Percentiles rank a stretch among this genome's conserved stretches.
These are phyloP conservation scores for Ophion slaviceki DNA, from an alignment of 2,888 invertebrate species.

Conservation along the genomic window DNA sequence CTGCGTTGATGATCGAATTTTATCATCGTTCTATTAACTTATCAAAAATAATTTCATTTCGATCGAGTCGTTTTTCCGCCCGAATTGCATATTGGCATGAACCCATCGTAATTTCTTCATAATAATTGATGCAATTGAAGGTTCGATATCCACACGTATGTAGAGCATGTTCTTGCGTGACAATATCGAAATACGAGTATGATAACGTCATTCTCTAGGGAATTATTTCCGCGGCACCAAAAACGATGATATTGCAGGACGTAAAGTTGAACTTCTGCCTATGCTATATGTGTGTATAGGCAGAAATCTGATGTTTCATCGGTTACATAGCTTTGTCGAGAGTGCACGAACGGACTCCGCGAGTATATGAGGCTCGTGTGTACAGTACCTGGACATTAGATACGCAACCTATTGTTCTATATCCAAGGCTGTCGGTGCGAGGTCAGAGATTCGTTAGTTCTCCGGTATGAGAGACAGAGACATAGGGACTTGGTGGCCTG, in stretches of 20 bases:
- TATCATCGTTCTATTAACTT: no score
- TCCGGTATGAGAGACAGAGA: slow-evolving; percentile 11
- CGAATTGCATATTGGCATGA: neutral
- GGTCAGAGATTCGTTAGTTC: slow-evolving; percentile 66
- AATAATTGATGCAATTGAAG: neutral
- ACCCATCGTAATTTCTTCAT: neutral
- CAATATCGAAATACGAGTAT: slow-evolving; percentile 23
- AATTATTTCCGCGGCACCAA: no score
- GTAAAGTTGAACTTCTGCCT: neutral
- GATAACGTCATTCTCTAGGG: slow-evolving; percentile 53
- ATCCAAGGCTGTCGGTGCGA: slow-evolving; percentile 69
- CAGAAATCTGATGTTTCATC: no score
- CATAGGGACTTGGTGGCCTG: slow-evolving; percentile 60
- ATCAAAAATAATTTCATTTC: no score
- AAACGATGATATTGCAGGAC: no score
- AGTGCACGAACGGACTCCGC: no score
- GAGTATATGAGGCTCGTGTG: slow-evolving; percentile 13
- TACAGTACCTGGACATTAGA: slow-evolving; percentile 23
- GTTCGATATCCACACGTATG: slow-evolving; percentile 31
- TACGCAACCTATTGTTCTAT: slow-evolving; percentile 64
- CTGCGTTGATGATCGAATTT: no score
- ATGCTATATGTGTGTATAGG: no score
- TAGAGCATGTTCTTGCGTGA: neutral
- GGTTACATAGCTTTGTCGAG: no score
- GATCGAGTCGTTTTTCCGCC: neutral